Conservation (phyloP, 2,797 vertebrate species). For the Muscicapa comitata region DNA sequence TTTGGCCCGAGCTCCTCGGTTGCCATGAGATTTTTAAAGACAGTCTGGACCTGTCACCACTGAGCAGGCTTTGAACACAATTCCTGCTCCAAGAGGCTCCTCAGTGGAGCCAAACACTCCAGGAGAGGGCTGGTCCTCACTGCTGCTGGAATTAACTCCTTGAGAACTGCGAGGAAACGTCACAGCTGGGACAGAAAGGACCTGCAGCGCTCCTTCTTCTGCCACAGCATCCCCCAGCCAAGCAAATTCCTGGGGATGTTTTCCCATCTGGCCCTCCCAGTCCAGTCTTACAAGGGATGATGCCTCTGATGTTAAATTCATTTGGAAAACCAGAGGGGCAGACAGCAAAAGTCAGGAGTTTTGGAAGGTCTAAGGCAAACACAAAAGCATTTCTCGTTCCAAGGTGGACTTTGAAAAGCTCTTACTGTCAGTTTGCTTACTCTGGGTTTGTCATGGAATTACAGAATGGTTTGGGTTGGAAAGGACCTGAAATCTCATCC, state of each 20-base stretch:
- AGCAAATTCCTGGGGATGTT: not conserved
- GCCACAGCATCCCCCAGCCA: not conserved
- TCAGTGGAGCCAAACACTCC: not conserved
- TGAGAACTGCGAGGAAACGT: not conserved
- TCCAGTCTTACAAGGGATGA: fast-evolving
- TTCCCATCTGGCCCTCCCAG: not conserved
- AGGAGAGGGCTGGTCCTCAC: not conserved
- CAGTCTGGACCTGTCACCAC: not conserved
- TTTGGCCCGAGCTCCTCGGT: not conserved
- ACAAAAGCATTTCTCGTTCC: not conserved
- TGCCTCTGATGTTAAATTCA: not conserved
- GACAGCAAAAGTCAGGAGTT: not conserved
- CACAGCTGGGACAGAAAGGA: fast-evolving
- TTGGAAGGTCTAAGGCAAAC: not conserved
- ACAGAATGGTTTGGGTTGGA: not conserved
- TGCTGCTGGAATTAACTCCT: not conserved
- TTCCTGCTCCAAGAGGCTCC: not conserved
- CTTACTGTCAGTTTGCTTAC: not conserved
- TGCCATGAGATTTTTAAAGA: constrained; percentile 25
- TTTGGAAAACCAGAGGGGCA: not conserved
- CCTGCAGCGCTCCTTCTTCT: not conserved
- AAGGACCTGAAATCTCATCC: not conserved
- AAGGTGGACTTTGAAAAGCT: not conserved
- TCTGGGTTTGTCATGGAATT: not conserved
- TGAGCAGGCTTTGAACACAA: not conserved